Percentiles rank a stretch among this genome's conserved stretches.
Evolutionary conservation across 2,797 vertebrate genomes (phyloP).

Genomic region (Melanogrammus aeglefinus): DNA sequence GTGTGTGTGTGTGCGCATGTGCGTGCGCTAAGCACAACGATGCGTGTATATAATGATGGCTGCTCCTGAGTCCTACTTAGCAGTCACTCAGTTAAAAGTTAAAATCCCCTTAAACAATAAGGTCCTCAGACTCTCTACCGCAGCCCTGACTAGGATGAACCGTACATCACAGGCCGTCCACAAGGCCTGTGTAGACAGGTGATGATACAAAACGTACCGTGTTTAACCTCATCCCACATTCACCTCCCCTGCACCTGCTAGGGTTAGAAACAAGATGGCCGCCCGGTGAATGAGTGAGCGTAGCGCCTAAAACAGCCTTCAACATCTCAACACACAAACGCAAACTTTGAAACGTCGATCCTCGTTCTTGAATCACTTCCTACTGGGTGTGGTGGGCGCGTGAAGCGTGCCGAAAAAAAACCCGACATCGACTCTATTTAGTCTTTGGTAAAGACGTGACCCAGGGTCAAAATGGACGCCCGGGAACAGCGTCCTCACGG

Average conservation of each 20-base stretch:
- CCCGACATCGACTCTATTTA: background rate
- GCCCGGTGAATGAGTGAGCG: too few species aligned
- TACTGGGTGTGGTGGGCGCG: too few species aligned
- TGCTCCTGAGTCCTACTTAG: background rate
- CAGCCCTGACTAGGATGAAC: background rate
- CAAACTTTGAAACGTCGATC: too few species aligned
- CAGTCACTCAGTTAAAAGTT: conserved; percentile 4
- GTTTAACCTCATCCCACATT: background rate
- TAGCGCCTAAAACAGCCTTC: too few species aligned
- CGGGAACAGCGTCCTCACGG: background rate
- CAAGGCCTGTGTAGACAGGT: background rate
- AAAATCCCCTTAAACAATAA: background rate
- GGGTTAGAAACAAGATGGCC: too few species aligned
- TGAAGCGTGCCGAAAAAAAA: background rate
- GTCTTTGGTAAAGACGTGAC: background rate
- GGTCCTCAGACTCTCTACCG: too few species aligned
- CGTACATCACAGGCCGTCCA: background rate
- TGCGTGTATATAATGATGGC: conserved; percentile 3
- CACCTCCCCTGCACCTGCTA: background rate
- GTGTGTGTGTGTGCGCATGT: background rate
- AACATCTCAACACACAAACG: too few species aligned
- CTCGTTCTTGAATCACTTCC: background rate
- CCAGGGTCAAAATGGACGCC: background rate
- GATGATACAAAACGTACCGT: background rate
- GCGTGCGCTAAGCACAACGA: background rate